Evolutionary conservation across 2,888 invertebrate genomes (phyloP).

Genomic region (Ellobium chinense): DNA sequence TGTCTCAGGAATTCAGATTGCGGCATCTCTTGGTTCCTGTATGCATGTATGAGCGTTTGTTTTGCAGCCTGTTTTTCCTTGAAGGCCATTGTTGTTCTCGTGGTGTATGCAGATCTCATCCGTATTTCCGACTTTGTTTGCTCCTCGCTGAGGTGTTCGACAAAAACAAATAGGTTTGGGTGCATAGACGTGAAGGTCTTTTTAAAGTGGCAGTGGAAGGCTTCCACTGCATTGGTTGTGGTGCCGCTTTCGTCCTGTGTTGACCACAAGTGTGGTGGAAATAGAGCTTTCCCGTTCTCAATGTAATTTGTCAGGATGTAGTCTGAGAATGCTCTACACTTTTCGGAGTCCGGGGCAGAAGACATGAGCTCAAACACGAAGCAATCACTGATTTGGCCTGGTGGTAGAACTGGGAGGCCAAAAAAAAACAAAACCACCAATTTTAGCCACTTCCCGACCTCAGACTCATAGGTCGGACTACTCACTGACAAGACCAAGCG

Average conservation of each 20-base stretch:
- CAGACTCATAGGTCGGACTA: background rate
- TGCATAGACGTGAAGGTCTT: background rate
- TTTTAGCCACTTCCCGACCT: background rate
- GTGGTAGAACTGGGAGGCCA: background rate
- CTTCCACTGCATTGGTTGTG: background rate
- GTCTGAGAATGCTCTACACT: background rate
- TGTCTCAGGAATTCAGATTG: background rate
- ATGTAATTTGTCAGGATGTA: background rate
- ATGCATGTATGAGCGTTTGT: background rate
- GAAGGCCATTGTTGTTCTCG: background rate
- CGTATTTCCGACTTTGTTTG: background rate
- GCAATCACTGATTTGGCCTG: background rate
- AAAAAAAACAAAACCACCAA: too few relatives aligned
- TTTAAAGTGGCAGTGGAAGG: background rate
- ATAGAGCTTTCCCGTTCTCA: background rate
- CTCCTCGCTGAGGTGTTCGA: background rate
- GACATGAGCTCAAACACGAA: background rate
- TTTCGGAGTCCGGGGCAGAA: background rate
- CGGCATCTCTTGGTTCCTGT: background rate
- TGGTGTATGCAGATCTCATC: background rate
- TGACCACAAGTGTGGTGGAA: background rate
- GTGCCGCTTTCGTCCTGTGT: background rate
- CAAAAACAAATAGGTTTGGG: background rate
- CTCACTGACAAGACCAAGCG: background rate
- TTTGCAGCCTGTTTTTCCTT: background rate